phyloP scores from a whole-genome alignment of 1,140 invertebrate species.

The Cyphomyrmex costatus region DNA sequence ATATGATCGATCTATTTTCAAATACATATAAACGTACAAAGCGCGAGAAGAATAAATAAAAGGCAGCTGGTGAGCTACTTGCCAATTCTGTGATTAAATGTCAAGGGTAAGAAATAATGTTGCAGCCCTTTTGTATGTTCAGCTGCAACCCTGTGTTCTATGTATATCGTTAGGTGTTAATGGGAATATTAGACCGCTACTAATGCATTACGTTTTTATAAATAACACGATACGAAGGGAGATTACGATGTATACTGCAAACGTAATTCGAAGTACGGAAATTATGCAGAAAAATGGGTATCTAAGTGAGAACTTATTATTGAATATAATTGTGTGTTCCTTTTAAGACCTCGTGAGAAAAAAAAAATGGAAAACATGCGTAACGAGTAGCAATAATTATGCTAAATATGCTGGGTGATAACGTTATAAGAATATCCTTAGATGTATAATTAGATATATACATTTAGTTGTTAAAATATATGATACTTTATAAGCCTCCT shows the following conservation, averaged over 20 bases:
- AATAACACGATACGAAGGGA: constrained; percentile 35
- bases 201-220: constrained; percentile 68
- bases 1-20: constrained; percentile 38
- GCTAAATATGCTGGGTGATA: constrained; percentile 20
- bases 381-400: constrained; percentile 32
- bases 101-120: constrained; percentile 73
- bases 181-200: constrained; percentile 69
- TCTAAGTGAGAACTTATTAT: neutral
- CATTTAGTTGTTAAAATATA: constrained; percentile 18
- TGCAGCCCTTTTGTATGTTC: constrained; percentile 86
- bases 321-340: constrained; percentile 6
- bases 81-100: constrained; percentile 63
- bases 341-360: constrained; percentile 19
- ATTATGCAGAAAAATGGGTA: neutral
- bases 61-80: constrained; percentile 78
- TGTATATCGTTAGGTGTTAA: constrained; percentile 78
- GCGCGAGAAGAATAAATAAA: constrained; percentile 66
- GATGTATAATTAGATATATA: neutral
- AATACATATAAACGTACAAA: constrained; percentile 10
- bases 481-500: constrained; percentile 11
- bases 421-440: constrained; percentile 15
- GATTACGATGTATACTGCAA: constrained; percentile 33
- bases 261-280: constrained; percentile 32
- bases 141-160: constrained; percentile 85
- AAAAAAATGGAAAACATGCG: neutral